Evolutionary conservation across 2,113 vertebrate species (phyloP).

Genomic region (Vulpes vulpes): DNA sequence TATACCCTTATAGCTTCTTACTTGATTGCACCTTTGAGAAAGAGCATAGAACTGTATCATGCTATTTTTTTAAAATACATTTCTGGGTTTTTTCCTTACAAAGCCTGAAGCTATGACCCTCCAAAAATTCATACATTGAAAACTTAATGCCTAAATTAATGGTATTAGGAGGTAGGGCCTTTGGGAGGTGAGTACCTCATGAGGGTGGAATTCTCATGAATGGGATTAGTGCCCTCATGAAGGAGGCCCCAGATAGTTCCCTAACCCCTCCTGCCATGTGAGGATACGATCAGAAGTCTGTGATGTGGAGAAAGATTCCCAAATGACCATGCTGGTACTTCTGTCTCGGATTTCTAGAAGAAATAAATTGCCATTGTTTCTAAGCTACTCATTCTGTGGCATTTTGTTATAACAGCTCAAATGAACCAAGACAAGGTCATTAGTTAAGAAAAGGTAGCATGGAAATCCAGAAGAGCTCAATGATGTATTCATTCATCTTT

Average conservation of each 20-base stretch:
- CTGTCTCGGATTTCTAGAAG: background rate
- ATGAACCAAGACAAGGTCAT: background rate
- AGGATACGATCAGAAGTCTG: background rate
- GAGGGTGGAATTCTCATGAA: background rate
- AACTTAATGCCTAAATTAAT: background rate
- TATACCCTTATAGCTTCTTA: background rate
- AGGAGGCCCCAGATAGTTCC: background rate
- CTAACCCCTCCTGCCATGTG: background rate
- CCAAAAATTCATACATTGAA: background rate
- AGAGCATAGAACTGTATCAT: background rate
- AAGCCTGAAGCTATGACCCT: background rate
- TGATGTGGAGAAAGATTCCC: background rate
- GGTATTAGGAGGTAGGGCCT: background rate
- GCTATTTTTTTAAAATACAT: background rate
- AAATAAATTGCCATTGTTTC: background rate
- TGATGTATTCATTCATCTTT: background rate
- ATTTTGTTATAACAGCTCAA: background rate
- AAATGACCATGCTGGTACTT: background rate
- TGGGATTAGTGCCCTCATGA: background rate
- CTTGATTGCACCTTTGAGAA: conserved; percentile 36
- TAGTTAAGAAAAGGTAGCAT: background rate
- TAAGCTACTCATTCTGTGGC: background rate
- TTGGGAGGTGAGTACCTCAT: background rate
- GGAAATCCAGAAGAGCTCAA: background rate
- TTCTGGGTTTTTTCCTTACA: conserved; percentile 21